Evolutionary conservation across 2,797 vertebrate genomes (phyloP), one percentile per base, ranked within the genome.

Genomic region (Megalops cyprinoides): DNA sequence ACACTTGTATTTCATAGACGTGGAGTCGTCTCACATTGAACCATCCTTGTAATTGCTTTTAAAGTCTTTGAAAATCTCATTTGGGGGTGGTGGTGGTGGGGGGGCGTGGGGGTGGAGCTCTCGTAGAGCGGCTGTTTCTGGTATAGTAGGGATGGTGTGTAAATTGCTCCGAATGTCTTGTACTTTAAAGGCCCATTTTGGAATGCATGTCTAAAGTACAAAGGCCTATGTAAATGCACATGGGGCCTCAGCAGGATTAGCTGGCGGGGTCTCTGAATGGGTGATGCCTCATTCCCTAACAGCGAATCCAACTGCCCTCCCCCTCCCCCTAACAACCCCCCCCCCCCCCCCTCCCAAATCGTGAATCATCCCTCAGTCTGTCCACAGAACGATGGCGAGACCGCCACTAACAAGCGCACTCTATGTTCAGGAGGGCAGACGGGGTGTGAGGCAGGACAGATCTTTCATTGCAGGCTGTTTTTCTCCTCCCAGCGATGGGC

Each of bases 381-480:
- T 23, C 37, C 4, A 1, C 67, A 84, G 74, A 15, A 20, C 31
- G 8, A 75, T 20, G 69, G 71, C 37, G 7, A 37, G 71, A 12
- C 0, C 0, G 71, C 51, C 46, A 58, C 7, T 0, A 79, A 82
- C 48, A n/a, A 71, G 74, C 51, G 25, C 0, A 75, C 69, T 81
- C 0, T 79, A 4, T 31, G 0, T 77, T 87, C 65, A 74, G 56
- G 34, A 4, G 46, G 34, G 80, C 75, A 77, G n/a, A 77, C 79
- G 71, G 42, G 2, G n/a, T 76, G 65, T 79, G 82, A 83, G 79
- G 37, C 37, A 80, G 15, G 1, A 7, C 25, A 4, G 1, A 0
- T 83, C 82, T 89, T 88, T 85, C 83, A 85, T 6, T 81, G n/a
- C 23, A 18, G n/a, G 71, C 85, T 83, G 42, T 74, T 48, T 74